Base-by-base conservation (phyloP, 2,888 invertebrate genomes). In the Sinhomidia bicolor region DNA sequence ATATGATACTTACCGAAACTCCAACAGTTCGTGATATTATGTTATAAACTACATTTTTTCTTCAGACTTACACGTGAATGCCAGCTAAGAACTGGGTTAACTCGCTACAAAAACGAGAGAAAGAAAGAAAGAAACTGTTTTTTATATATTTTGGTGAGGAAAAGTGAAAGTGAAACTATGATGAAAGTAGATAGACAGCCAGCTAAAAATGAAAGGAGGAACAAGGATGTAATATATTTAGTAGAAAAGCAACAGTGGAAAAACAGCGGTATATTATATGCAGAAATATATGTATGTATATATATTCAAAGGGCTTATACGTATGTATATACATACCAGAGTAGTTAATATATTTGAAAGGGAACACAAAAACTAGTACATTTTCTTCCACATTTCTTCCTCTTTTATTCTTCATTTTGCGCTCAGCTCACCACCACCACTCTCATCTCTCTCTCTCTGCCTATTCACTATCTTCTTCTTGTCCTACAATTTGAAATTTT, bases 1-100 rank as follows among this genome's bases (percentile, higher is more conserved):
- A 36, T 14, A 7, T 12, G n/a, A 41, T 41, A 41, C 10, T 5
- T 41, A 51, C 51, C 9, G 4, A 51, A 7, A 51, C 36, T 5
- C 36, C 36, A 36, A 5, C 36, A 36, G 36, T 36, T 7, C 4
- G 36, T 36, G 6, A 51, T 23, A 62, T 6, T 23, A 36, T 36
- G 36, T 7, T 36, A 36, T 7, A 36, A 36, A 62, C 1, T 65
- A 29, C 65, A 65, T 29, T 65, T n/a, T n/a, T n/a, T n/a, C n/a
- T n/a, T n/a, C n/a, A n/a, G n/a, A n/a, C 44, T 14, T 4, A 57
- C 36, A 57, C 32, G 14, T 79, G 85, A 85, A 85, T 79, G 41
- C 47, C 78, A 78, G 65, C 79, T 17, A 74, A 44, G 29, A 80
- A 79, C 65, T 85, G 80, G 57, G 85, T 80, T 51, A 54, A 68